A percentile compares a stretch with the other conserved stretches of the same genome.
These are phyloP conservation scores for Crotalus tigris DNA, from an alignment of 2,113 vertebrate genomes.

Conservation along the genomic window DNA sequence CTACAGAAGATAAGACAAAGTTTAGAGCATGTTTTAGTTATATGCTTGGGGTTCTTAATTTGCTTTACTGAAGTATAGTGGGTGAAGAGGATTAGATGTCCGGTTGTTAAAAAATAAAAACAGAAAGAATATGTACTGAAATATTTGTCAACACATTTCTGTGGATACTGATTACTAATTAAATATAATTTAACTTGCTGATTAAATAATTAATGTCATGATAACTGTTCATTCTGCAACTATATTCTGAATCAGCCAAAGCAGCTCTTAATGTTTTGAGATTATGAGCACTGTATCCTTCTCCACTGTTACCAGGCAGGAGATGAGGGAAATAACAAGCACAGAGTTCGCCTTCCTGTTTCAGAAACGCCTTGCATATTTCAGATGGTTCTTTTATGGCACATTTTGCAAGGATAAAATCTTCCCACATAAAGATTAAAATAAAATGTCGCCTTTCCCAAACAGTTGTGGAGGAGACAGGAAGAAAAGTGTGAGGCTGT, in stretches of 20 bases:
- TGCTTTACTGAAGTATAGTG: neutral
- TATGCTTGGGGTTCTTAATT: neutral
- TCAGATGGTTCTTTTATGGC: slow-evolving; percentile 55
- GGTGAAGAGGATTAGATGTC: neutral
- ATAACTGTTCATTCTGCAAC: neutral
- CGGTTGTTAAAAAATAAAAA: neutral
- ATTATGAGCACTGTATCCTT: slow-evolving; percentile 44
- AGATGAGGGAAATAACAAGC: slow-evolving; percentile 65
- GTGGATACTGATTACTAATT: neutral
- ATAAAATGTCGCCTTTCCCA: neutral
- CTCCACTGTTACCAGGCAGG: slow-evolving; percentile 17
- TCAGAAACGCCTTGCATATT: slow-evolving; percentile 57
- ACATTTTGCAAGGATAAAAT: slow-evolving; percentile 34
- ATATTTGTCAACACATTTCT: neutral
- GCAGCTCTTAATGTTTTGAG: slow-evolving; percentile 55
- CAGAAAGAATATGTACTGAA: neutral
- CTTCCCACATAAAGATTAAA: slow-evolving; percentile 55
- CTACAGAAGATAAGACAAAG: neutral
- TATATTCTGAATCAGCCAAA: neutral
- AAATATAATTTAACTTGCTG: slow-evolving; percentile 37
- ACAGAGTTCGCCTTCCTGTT: slow-evolving; percentile 60
- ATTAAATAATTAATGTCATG: neutral
- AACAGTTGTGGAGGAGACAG: slow-evolving; percentile 43
- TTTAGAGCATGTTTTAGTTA: neutral
- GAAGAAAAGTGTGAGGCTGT: slow-evolving; percentile 33